Conservation (phyloP, 35 echinoderm and acorn worm species). For the Amphiura filiformis region DNA sequence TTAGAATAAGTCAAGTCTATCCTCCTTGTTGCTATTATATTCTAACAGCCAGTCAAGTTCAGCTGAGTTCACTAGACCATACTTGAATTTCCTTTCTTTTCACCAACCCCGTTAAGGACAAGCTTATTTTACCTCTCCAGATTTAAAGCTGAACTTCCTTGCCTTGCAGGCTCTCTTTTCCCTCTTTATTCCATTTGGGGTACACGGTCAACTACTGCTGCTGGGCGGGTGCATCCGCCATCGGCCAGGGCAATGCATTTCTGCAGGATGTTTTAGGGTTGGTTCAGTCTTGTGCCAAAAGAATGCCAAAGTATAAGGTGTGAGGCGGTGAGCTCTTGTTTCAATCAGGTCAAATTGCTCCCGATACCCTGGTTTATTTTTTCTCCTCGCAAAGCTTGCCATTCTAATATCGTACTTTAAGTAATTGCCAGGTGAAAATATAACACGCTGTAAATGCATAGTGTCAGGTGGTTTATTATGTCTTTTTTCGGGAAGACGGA, state of each 20-base stretch:
- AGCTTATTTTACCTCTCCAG: not conserved
- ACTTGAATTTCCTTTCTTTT: conserved; percentile 7
- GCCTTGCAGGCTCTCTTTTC: not conserved
- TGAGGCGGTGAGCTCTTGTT: not conserved
- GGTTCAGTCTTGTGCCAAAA: not conserved
- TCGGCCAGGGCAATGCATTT: not conserved
- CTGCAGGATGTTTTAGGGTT: not conserved
- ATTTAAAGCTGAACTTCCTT: not conserved
- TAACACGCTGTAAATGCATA: not conserved
- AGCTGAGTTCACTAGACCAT: not conserved
- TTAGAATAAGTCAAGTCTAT: not conserved
- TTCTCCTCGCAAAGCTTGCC: not conserved
- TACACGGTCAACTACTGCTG: not conserved
- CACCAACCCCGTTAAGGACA: not conserved
- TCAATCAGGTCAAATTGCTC: not conserved
- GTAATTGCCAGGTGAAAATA: conserved; percentile 14
- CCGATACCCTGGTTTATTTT: not conserved
- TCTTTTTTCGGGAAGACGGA: not conserved
- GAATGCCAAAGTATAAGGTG: not conserved
- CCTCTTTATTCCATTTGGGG: not conserved
- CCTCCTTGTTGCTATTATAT: too few species aligned
- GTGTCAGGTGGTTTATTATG: not conserved
- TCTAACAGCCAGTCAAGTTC: too few species aligned
- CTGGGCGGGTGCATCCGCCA: not conserved
- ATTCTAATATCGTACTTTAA: not conserved